Conservation (phyloP, 2,888 invertebrate genomes). For the Alloplasta piceator region DNA sequence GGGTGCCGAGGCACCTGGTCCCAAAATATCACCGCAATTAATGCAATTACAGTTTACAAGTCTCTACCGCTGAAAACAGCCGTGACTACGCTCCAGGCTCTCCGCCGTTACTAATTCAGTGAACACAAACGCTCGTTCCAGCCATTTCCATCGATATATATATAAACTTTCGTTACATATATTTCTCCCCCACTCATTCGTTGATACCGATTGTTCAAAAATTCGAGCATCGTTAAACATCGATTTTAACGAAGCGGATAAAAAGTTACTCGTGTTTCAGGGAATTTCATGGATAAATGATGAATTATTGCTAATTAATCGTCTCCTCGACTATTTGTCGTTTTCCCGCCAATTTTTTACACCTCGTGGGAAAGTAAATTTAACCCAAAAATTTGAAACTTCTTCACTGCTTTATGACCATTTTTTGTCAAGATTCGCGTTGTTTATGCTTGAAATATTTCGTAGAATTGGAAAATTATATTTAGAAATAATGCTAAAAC, state of each 20-base stretch:
- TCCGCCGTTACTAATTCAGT: constrained; percentile 66
- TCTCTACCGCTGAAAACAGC: constrained; percentile 74
- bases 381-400: no score
- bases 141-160: constrained; percentile 20
- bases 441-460: no score
- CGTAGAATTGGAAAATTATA: no score
- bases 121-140: constrained; percentile 38
- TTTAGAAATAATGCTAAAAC: no score
- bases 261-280: background rate
- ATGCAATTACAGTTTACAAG: constrained; percentile 83
- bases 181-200: background rate
- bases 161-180: constrained; percentile 16
- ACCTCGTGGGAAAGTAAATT: no score
- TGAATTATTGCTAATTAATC: no score
- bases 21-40: constrained; percentile 82
- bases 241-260: constrained; percentile 11
- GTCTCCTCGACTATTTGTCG: background rate
- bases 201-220: background rate
- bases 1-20: constrained; percentile 81
- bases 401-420: no score
- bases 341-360: no score
- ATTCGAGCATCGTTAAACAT: background rate
- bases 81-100: constrained; percentile 54
- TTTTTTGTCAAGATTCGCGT: no score
- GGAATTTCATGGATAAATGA: no score